A percentile compares a stretch with the other conserved stretches of the same genome.
phyloP scores from a whole-genome alignment of 2,888 invertebrate genomes.

The Zygothrica quintamaculata region DNA sequence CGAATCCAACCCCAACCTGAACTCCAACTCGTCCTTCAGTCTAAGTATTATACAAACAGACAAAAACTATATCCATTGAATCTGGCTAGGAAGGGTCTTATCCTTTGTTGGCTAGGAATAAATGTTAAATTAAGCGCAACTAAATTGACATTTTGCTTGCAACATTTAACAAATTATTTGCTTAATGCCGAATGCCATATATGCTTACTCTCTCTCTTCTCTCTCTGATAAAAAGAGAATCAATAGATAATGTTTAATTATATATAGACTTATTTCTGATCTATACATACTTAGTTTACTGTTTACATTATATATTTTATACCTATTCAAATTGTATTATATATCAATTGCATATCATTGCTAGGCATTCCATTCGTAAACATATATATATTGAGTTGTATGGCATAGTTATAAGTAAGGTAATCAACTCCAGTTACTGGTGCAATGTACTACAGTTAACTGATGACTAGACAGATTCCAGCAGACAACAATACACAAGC shows the following conservation, averaged over 20 bases:
- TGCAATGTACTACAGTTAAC: constrained; percentile 25
- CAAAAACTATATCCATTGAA: no score
- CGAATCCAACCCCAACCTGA: no score
- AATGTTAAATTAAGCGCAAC: constrained; percentile 64
- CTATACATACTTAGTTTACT: no score
- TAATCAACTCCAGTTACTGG: constrained; percentile 19
- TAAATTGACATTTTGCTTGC: constrained; percentile 57
- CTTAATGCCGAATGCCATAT: neutral
- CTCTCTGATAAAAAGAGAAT: no score
- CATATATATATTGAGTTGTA: no score
- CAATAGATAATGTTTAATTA: neutral
- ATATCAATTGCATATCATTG: no score
- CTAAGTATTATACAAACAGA: neutral
- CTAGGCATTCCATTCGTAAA: no score
- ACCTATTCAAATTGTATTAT: no score
- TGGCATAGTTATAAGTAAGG: neutral
- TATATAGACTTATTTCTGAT: no score
- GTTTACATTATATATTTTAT: no score
- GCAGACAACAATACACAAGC: constrained; percentile 36
- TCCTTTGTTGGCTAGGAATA: constrained; percentile 35
- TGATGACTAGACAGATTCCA: constrained; percentile 32
- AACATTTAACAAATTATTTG: constrained; percentile 67
- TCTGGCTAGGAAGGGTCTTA: constrained; percentile 4
- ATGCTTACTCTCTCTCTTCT: no score
- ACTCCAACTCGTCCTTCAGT: no score